Conservation (phyloP, 2,113 vertebrate species). For the Oenanthe oenanthe region DNA sequence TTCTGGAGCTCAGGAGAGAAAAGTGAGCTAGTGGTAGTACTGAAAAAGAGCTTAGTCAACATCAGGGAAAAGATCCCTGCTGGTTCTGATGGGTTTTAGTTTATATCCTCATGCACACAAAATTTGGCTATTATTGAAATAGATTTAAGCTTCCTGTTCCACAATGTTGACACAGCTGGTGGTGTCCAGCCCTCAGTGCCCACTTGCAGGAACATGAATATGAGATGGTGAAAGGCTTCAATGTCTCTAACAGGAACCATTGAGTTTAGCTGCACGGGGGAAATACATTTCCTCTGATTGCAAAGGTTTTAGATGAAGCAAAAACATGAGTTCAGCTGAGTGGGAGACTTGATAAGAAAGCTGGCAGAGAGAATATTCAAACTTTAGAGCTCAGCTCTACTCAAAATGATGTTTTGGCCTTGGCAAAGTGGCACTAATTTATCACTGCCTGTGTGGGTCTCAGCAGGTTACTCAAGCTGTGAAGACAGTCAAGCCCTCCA, state of each 20-base stretch:
- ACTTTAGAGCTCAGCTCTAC: not conserved
- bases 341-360: constrained; percentile 11
- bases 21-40: not conserved
- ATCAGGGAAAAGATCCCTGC: not conserved
- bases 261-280: not conserved
- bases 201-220: not conserved
- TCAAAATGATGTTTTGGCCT: not conserved
- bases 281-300: constrained; percentile 15
- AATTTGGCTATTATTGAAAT: not conserved
- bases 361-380: not conserved
- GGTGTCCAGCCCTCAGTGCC: not conserved
- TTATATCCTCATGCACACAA: not conserved
- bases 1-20: not conserved
- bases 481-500: not conserved
- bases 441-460: not conserved
- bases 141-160: not conserved
- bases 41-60: not conserved
- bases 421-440: not conserved
- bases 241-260: not conserved
- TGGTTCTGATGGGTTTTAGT: not conserved
- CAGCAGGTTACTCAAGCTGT: not conserved
- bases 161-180: not conserved
- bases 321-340: constrained; percentile 14
- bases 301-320: not conserved
- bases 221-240: not conserved